Base-by-base conservation (phyloP, 2,797 vertebrate genomes). In the Erpetoichthys calabaricus region DNA sequence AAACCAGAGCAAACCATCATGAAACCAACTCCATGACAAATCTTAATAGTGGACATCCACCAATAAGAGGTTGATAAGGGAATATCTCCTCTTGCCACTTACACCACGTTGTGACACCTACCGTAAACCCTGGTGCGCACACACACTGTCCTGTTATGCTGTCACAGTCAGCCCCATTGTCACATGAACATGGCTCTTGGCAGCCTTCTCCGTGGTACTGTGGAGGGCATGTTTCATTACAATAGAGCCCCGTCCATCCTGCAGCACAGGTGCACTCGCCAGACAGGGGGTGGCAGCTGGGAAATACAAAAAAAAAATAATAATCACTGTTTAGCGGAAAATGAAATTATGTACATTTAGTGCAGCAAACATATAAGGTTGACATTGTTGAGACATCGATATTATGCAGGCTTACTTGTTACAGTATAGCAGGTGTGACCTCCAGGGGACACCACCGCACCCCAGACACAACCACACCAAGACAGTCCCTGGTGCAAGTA, bases 211-310 rank as follows among this genome's bases (percentile, higher is more conserved):
- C 93, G 0, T 90, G 89, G 83, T 69, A 91, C 44, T 93, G 91
- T 0, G 83, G 73, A 0, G 91, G 86, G 69, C 96, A 98, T 59
- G 86, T 91, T 72, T 98, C 91, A 6, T 97, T 95, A 82, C 96
- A 99, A 83, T 91, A 91, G 56, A 83, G 86, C 45, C 95, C 95
- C 9, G 89, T 85, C 93, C 94, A 98, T 75, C 96, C 96, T 1
- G 85, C 81, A 62, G 83, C 82, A 79, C 96, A 98, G 64, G 86
- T 84, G 69, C 96, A 99, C 66, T 91, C 92, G 67, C 96, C 96
- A 54, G 94, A 93, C 67, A 98, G 80, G 0, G 96, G 96, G 65
- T 99, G 96, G 81, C 96, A 99, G 74, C 95, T 99, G 59, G 6
- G 25, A 25, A 25, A 54, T 7, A 60, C 5, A 6, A 44, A 6